These are phyloP conservation scores for Pseudobourletiella spinata DNA, from an alignment of 1,140 invertebrate genomes.

Conservation along the genomic window DNA sequence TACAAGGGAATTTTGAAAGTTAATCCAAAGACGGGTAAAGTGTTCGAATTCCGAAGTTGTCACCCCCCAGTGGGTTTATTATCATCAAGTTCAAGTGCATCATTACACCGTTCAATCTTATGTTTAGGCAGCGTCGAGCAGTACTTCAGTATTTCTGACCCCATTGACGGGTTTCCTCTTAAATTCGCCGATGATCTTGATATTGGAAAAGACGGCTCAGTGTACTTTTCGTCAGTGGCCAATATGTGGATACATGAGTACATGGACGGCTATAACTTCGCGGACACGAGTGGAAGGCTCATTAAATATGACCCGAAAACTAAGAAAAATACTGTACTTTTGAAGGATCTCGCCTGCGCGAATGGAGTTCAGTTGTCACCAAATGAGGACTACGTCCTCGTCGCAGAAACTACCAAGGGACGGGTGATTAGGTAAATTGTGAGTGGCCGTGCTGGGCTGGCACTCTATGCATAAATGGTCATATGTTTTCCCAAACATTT, in stretches of 20 bases:
- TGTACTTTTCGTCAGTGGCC: constrained; percentile 42
- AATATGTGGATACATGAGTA: constrained; percentile 36
- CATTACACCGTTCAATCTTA: not conserved
- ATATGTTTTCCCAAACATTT: not conserved
- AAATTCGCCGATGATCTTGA: constrained; percentile 43
- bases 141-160: constrained; percentile 36
- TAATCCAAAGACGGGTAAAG: constrained; percentile 43
- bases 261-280: constrained; percentile 39
- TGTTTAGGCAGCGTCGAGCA: constrained; percentile 37
- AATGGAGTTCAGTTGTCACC: constrained; percentile 45
- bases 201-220: constrained; percentile 41
- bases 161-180: constrained; percentile 38
- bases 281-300: constrained; percentile 43
- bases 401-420: constrained; percentile 41
- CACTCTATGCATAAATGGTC: not conserved
- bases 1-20: constrained; percentile 45
- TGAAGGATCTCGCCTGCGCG: constrained; percentile 42
- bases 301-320: constrained; percentile 41
- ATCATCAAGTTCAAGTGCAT: not conserved
- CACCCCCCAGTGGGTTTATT: too few relatives aligned
- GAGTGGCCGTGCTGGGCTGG: not conserved
- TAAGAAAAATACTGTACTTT: constrained; percentile 38
- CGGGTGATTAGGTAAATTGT: constrained; percentile 41
- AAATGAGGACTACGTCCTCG: constrained; percentile 42
- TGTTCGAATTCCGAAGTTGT: not conserved